These are phyloP conservation scores for Pipistrellus nathusii DNA, from an alignment of 2,797 vertebrate genomes.

Conservation along the genomic window DNA sequence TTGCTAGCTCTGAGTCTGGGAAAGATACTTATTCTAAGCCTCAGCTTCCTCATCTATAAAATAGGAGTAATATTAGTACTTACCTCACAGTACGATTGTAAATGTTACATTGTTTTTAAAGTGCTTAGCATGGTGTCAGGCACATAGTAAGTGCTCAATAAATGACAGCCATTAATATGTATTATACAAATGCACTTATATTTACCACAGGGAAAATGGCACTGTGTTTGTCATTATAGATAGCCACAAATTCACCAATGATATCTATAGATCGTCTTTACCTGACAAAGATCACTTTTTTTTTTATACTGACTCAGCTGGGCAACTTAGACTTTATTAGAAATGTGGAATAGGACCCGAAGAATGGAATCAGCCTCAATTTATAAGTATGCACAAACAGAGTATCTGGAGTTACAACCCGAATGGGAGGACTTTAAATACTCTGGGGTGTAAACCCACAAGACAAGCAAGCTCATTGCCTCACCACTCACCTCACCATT, in stretches of 20 bases:
- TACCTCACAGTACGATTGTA: background rate
- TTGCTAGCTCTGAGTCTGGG: background rate
- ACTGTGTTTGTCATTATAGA: background rate
- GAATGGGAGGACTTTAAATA: background rate
- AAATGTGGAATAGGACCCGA: background rate
- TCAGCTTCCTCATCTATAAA: constrained; percentile 10
- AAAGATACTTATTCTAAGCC: constrained; percentile 36
- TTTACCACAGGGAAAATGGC: background rate
- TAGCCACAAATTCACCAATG: background rate
- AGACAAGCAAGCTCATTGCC: background rate
- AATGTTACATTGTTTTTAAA: background rate
- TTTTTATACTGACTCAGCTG: background rate
- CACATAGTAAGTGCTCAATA: background rate
- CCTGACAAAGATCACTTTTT: background rate
- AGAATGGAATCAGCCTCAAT: background rate
- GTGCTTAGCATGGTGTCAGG: background rate
- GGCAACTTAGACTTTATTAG: background rate
- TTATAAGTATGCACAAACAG: background rate
- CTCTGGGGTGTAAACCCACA: background rate
- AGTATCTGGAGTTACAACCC: background rate
- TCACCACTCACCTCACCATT: no score
- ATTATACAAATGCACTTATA: background rate
- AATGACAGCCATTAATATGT: background rate
- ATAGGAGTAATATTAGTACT: background rate
- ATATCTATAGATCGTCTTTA: background rate